Evolutionary conservation across 2,797 vertebrate genomes (phyloP), one percentile per base, ranked within the genome.

Genomic region (Clarias fuscus): DNA sequence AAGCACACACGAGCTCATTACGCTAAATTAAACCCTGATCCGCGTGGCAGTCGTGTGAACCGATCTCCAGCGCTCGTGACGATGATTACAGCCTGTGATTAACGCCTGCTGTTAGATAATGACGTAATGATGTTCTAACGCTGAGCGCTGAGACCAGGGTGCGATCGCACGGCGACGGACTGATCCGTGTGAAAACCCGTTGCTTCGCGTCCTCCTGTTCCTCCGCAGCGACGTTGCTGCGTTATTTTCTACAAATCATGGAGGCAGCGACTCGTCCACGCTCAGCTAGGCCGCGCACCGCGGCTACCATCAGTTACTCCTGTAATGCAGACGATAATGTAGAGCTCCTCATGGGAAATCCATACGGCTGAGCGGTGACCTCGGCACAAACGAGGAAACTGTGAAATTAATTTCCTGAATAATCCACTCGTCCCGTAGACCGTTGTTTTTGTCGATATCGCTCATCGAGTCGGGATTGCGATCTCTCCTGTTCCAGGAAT

Each of bases 1-100:
- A 71, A 78, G 10, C 73, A 37, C n/a, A 30, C 67, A 30, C 67
- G 18, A 64, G 27, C 85, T 86, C 61, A 82, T 82, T 83, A 86
- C 58, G 11, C 14, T 20, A n/a, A 78, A 86, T 86, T 62, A 84
- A 43, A 72, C 17, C 18, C 13, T n/a, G 24, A 30, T 64, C 53
- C 27, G 27, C 27, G 37, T 48, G 56, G 62, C 48, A 7, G 30
- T 83, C 8, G 8, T 37, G 64, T 17, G 27, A 13, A 1, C n/a
- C 18, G 48, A 48, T 15, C 8, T 76, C 43, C 40, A 75, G 48
- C 71, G 37, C 37, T 17, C 18, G 1, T 40, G 53, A 71, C 8
- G 40, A 43, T 76, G n/a, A 86, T 86, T 24, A 83, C 70, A 76
- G 71, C 43, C 59, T 22, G 24, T 0, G 48, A 48, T 56, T 83